phyloP scores from a whole-genome alignment of 2,113 vertebrate species.

The Puntigrus tetrazona region DNA sequence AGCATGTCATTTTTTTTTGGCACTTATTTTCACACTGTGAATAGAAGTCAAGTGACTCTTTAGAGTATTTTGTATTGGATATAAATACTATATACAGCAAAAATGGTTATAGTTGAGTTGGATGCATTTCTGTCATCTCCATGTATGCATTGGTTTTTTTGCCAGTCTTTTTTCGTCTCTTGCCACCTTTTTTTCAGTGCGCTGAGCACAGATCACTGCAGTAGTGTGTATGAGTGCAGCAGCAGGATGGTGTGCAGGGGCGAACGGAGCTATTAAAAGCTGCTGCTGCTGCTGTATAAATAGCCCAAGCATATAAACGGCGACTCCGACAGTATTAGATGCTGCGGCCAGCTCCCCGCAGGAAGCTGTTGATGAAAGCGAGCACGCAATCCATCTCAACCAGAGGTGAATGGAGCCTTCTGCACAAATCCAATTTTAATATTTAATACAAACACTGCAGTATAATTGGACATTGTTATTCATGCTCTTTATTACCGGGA shows the following conservation, averaged over 20 bases:
- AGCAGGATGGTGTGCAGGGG: constrained; percentile 44
- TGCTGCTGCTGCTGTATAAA: constrained; percentile 50
- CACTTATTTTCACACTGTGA: not conserved
- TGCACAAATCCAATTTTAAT: constrained; percentile 4
- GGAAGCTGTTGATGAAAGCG: constrained; percentile 4
- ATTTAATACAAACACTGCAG: constrained; percentile 7
- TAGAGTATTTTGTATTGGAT: not conserved
- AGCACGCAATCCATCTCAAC: constrained; percentile 4
- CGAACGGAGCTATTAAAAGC: constrained; percentile 54
- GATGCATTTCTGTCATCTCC: not conserved
- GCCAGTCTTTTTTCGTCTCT: not conserved
- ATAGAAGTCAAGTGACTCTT: not conserved
- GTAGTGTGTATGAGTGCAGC: constrained; percentile 63
- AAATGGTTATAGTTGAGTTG: too few species aligned
- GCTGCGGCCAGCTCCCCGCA: constrained; percentile 42
- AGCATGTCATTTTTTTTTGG: too few species aligned
- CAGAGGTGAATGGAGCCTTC: not conserved
- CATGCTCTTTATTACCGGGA: not conserved
- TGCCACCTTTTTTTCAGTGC: constrained; percentile 18
- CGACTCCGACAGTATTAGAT: constrained; percentile 44
- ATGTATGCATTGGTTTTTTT: constrained; percentile 1
- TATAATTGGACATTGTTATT: not conserved
- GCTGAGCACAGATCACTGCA: constrained; percentile 35
- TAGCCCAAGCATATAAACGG: constrained; percentile 50
- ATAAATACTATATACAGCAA: not conserved